phyloP scores from a whole-genome alignment of 2,797 vertebrate species.

The Gallinago nigripennis region DNA sequence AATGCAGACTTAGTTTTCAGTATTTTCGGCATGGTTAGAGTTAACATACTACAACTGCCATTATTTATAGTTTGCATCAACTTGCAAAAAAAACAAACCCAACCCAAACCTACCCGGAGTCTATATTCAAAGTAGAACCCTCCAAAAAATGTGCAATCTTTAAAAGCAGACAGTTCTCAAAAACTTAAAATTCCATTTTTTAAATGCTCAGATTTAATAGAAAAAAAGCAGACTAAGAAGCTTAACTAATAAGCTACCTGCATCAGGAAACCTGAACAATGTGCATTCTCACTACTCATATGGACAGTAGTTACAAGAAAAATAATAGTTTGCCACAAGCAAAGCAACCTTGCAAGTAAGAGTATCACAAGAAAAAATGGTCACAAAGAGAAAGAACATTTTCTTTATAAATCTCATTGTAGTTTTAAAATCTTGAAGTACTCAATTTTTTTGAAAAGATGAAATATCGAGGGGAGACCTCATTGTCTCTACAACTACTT shows the following conservation, averaged over 20 bases:
- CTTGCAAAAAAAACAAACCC: neutral
- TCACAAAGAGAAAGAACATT: neutral
- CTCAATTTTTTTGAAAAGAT: neutral
- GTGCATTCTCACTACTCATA: neutral
- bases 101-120: neutral
- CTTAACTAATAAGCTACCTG: neutral
- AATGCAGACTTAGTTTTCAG: neutral
- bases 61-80: neutral
- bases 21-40: neutral
- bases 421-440: neutral
- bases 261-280: neutral
- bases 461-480: neutral
- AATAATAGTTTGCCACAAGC: neutral
- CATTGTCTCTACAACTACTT: too few species aligned
- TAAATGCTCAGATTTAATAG: neutral
- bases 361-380: neutral
- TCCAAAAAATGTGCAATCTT: neutral
- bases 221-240: neutral
- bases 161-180: neutral
- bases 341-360: neutral
- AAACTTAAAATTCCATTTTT: neutral
- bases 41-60: neutral
- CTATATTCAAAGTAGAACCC: neutral
- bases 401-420: neutral
- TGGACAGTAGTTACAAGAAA: neutral